phyloP scores from a whole-genome alignment of 2,797 vertebrate genomes.

The Ficedula albicollis region DNA sequence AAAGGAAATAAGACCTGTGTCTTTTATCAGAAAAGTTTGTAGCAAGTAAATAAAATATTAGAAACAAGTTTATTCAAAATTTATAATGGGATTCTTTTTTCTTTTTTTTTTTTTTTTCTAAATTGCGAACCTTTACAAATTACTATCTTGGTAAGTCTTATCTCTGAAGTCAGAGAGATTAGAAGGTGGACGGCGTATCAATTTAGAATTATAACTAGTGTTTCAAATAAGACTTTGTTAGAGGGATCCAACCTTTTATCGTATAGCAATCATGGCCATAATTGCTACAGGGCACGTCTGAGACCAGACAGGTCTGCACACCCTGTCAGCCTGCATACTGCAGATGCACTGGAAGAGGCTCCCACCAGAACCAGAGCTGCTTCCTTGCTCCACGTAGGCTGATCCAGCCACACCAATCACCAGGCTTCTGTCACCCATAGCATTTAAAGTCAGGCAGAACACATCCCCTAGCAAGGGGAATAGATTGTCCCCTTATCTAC shows the following conservation, averaged over 20 bases:
- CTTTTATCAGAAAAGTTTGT: neutral
- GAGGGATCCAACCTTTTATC: neutral
- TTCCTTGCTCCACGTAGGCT: neutral
- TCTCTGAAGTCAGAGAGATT: neutral
- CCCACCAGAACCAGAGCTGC: neutral
- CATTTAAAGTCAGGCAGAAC: neutral
- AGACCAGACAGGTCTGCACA: neutral
- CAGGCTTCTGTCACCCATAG: neutral
- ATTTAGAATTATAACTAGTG: neutral
- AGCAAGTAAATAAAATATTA: neutral
- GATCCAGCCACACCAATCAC: neutral
- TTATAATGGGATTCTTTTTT: neutral
- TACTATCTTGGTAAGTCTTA: neutral
- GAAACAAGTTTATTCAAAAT: neutral
- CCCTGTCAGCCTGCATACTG: no score
- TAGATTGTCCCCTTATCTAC: neutral
- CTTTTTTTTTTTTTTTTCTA: neutral
- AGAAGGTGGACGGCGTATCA: neutral
- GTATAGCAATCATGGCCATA: neutral
- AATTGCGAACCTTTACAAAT: neutral
- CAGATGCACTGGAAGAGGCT: neutral
- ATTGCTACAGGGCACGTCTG: neutral
- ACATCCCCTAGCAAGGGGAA: fast-evolving
- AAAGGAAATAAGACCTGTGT: neutral
- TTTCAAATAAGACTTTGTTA: neutral